phyloP scores from a whole-genome alignment of 2,113 vertebrate species.

The Saguinus imperator region DNA sequence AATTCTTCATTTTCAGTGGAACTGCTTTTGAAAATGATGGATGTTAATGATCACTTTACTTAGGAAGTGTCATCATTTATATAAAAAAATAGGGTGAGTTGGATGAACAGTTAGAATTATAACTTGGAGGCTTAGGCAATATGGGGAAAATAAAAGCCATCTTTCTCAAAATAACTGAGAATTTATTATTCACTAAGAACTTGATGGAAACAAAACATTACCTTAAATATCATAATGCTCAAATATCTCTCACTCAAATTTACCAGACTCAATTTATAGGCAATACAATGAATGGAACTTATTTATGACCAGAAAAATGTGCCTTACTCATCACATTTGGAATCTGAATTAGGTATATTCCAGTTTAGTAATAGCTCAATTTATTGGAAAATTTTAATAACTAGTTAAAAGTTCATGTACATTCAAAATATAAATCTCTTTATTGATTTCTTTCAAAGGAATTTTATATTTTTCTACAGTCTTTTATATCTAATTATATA shows the following conservation, averaged over 20 bases:
- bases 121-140: not conserved
- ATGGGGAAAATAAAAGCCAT: not conserved
- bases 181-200: slow-evolving; percentile 18
- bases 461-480: not conserved
- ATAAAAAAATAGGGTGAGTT: not conserved
- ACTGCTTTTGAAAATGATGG: slow-evolving; percentile 41
- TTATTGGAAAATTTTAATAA: not conserved
- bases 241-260: not conserved
- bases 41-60: slow-evolving; percentile 39
- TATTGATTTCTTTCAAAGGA: slow-evolving; percentile 36
- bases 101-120: slow-evolving; percentile 6
- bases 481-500: slow-evolving; percentile 28
- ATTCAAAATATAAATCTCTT: slow-evolving; percentile 16
- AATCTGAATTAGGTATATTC: slow-evolving; percentile 21
- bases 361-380: not conserved
- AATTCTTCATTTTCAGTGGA: slow-evolving; percentile 34
- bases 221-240: not conserved
- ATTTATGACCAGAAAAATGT: not conserved
- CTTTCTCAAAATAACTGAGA: not conserved
- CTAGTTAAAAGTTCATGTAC: slow-evolving; percentile 13
- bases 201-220: not conserved
- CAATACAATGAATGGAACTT: not conserved
- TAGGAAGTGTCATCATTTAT: slow-evolving; percentile 37
- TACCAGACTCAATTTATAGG: not conserved
- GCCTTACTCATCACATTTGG: slow-evolving; percentile 17